A percentile compares a stretch with the other conserved stretches of the same genome.
Conservation (phyloP, 1,140 invertebrate species). For the Caerostris extrusa region DNA sequence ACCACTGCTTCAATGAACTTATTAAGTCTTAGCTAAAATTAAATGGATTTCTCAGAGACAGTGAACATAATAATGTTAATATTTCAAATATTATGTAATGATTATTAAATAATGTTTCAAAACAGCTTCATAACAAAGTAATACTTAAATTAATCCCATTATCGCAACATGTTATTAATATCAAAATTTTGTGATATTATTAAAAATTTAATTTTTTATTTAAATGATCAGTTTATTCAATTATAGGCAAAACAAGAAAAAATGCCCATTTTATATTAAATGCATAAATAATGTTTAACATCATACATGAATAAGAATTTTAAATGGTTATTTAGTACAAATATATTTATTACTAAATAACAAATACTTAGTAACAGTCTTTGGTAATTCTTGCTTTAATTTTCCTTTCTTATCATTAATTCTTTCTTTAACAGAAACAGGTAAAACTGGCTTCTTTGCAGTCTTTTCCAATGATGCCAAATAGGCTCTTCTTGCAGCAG, state of each 20-base stretch:
- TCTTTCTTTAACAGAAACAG: background rate
- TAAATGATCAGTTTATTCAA: too few relatives aligned
- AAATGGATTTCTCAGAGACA: too few relatives aligned
- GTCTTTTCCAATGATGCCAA: conserved; percentile 44
- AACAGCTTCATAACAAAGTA: too few relatives aligned
- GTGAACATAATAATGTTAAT: too few relatives aligned
- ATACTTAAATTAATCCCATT: too few relatives aligned
- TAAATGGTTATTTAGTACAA: background rate
- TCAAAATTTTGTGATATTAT: too few relatives aligned
- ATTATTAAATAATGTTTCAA: too few relatives aligned
- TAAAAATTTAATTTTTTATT: too few relatives aligned
- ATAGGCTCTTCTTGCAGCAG: conserved; percentile 32
- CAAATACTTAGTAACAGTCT: background rate
- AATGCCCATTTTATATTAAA: background rate
- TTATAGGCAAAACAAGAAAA: background rate
- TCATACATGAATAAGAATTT: background rate
- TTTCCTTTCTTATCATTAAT: background rate
- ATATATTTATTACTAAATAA: background rate
- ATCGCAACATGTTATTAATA: too few relatives aligned
- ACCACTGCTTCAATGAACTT: too few relatives aligned
- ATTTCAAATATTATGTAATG: too few relatives aligned
- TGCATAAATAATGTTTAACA: background rate
- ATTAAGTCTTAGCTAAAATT: too few relatives aligned
- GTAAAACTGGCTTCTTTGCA: background rate
- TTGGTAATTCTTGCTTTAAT: background rate